phyloP scores from a whole-genome alignment of 2,888 invertebrate species.

The Siphonodentalium dalli region DNA sequence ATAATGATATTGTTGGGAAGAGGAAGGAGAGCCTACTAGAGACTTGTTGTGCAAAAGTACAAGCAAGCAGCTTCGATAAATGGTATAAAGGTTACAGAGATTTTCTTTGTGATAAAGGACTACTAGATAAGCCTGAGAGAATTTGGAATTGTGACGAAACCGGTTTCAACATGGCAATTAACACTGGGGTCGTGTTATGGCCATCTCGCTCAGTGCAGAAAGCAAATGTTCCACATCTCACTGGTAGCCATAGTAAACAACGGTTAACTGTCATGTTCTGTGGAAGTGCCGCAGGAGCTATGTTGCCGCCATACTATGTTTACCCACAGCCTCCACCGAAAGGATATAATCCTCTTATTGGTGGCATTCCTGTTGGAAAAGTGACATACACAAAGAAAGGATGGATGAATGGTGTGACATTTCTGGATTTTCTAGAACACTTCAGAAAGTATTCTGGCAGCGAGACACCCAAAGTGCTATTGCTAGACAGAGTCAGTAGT shows the following conservation, averaged over 20 bases:
- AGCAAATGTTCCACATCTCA: constrained; percentile 19
- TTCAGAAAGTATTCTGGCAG: constrained; percentile 20
- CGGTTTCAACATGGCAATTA: constrained; percentile 22
- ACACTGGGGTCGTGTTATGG: constrained; percentile 19
- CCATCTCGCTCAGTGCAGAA: constrained; percentile 8
- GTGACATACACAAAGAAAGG: constrained; percentile 27
- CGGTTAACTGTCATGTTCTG: constrained; percentile 26
- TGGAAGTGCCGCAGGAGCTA: constrained; percentile 21
- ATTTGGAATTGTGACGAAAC: constrained; percentile 31
- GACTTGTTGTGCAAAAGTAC: constrained; percentile 14
- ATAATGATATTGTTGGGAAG: constrained; percentile 11
- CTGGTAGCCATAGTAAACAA: constrained; percentile 17
- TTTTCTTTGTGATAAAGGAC: constrained; percentile 7
- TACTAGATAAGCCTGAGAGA: constrained; percentile 12
- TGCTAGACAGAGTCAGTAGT: constrained; percentile 27
- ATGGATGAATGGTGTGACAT: constrained; percentile 24
- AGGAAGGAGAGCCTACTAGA: constrained; percentile 17
- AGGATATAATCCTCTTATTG: constrained; percentile 19
- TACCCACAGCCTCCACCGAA: constrained; percentile 22
- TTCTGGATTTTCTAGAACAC: constrained; percentile 16
- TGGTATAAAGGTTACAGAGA: constrained; percentile 23
- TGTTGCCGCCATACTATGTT: too few relatives aligned
- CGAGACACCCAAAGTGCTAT: constrained; percentile 21
- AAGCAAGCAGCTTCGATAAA: constrained; percentile 9
- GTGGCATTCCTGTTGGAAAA: constrained; percentile 11